Evolutionary conservation across 1,140 invertebrate species (phyloP).

Genomic region (Drosophila sucinea): DNA sequence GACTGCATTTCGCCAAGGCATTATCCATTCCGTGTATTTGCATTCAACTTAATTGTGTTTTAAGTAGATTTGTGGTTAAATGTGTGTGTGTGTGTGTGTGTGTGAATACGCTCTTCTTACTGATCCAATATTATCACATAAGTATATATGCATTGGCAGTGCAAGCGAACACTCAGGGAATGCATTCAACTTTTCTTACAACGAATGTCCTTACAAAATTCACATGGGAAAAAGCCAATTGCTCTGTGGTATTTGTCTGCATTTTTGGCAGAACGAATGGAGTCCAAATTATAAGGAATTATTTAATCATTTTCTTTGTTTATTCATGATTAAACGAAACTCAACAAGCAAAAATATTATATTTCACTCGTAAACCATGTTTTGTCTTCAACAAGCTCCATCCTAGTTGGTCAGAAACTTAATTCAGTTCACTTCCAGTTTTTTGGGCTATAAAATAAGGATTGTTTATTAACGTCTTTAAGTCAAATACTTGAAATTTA

Average conservation of each 20-base stretch:
- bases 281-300: no score
- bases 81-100: conserved; percentile 34
- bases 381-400: no score
- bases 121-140: conserved; percentile 1
- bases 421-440: no score
- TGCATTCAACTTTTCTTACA: conserved; percentile 30
- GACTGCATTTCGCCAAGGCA: conserved; percentile 28
- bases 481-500: no score
- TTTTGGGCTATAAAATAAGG: no score
- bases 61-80: conserved; percentile 77
- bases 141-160: background rate
- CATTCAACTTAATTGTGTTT: conserved; percentile 80
- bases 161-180: background rate
- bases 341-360: no score
- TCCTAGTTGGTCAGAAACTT: no score
- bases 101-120: conserved; percentile 29
- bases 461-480: no score
- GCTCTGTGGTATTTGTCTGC: background rate
- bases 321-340: no score
- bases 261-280: background rate
- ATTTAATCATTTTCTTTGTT: no score
- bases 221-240: background rate
- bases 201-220: conserved; percentile 17
- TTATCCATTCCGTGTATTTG: conserved; percentile 62
- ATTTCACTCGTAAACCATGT: no score